Percentiles rank a stretch among this genome's conserved stretches.
Conservation (phyloP, 2,888 invertebrate genomes). For the Julus scandinavius region DNA sequence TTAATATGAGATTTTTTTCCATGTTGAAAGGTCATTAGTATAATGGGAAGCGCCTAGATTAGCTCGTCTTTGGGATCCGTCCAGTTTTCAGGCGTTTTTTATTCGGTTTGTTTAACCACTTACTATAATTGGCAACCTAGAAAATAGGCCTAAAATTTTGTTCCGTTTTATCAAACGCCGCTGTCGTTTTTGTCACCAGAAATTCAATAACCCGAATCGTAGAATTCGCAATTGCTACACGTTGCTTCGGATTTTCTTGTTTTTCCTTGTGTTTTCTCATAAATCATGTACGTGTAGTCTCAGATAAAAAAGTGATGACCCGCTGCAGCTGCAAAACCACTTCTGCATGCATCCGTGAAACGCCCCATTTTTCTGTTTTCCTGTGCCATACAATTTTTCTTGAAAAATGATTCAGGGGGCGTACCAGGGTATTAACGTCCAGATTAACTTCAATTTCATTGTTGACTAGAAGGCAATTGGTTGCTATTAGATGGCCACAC, state of each 20-base stretch:
- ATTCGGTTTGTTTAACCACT: not conserved
- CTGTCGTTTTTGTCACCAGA: not conserved
- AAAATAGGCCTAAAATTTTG: constrained; percentile 11
- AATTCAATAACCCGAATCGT: not conserved
- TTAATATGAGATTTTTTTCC: not conserved
- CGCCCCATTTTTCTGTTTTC: constrained; percentile 36
- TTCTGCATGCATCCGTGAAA: constrained; percentile 33
- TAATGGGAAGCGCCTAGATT: not conserved
- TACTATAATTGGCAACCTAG: constrained; percentile 23
- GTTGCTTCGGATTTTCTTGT: not conserved
- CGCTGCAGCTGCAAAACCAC: not conserved
- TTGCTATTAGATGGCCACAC: not conserved
- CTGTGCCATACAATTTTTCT: not conserved
- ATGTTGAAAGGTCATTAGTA: not conserved
- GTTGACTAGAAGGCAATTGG: not conserved
- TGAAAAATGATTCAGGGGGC: not conserved
- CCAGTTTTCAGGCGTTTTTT: not conserved
- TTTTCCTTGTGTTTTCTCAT: not conserved
- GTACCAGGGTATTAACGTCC: not conserved
- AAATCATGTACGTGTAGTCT: not conserved
- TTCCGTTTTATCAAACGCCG: not conserved
- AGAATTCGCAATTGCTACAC: not conserved
- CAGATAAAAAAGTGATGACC: not conserved
- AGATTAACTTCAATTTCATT: not conserved
- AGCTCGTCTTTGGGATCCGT: constrained; percentile 6